phyloP scores from a whole-genome alignment of 2,113 vertebrate species.

The Bubalus kerabau region DNA sequence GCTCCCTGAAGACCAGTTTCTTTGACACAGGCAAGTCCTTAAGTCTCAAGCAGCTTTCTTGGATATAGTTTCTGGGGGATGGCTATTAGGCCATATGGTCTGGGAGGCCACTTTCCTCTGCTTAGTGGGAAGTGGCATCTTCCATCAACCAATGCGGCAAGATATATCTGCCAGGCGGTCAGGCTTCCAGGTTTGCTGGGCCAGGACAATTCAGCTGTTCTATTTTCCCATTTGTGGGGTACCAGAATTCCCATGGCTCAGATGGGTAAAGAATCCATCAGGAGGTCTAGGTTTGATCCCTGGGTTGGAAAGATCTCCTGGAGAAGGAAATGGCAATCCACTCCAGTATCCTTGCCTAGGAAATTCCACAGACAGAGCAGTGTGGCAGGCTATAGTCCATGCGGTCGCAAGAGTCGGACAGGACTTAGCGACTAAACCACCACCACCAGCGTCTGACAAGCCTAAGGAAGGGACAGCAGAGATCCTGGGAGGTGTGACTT shows the following conservation, averaged over 20 bases:
- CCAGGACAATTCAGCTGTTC: background rate
- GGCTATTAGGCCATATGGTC: background rate
- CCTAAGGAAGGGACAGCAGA: background rate
- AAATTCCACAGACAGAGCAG: background rate
- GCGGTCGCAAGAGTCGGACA: background rate
- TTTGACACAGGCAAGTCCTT: background rate
- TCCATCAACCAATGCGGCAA: background rate
- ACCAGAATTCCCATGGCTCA: background rate
- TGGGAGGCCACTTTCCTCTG: background rate
- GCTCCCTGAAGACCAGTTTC: background rate
- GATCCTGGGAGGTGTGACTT: background rate
- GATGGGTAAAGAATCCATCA: background rate
- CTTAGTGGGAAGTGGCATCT: background rate
- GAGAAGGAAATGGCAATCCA: background rate
- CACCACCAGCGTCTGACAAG: background rate
- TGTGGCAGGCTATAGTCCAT: background rate
- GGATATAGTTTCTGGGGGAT: background rate
- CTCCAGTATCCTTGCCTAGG: background rate
- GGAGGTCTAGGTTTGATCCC: background rate
- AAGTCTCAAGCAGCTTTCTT: background rate
- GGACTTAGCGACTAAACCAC: background rate
- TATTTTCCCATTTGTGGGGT: background rate
- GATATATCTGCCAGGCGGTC: background rate
- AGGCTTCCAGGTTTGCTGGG: background rate
- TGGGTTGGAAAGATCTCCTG: background rate